Base-by-base conservation (phyloP, 1,140 invertebrate genomes). In the Trachymyrmex cornetzi region DNA sequence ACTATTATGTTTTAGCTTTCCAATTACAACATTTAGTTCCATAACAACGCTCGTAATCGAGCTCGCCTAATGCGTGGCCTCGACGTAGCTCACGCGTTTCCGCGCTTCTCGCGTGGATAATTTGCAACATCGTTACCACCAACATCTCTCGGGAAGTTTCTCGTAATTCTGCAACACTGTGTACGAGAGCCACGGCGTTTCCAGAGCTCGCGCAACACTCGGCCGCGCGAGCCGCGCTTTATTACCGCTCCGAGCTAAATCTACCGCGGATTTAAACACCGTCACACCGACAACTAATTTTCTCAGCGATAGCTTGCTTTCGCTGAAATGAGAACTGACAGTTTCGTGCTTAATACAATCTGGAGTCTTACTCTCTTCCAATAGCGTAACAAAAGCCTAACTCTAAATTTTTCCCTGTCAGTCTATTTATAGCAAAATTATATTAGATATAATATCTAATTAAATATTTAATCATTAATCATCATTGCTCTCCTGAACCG, bases 11-110 rank as follows among this genome's bases (percentile, higher is more conserved):
- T 61, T 34, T 14, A 63, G 38, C 80, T 63, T 75, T 48, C 55
- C 80, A 84, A 75, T 84, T 84, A 84, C 80, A 84, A 84, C 80
- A 44, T 84, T 84, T 75, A 84, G 69, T 75, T 84, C 80, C 80
- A 61, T 61, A 84, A 84, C 69, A 75, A 84, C 69, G 55, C 80
- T 84, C 80, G 55, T 74, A 84, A 84, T 84, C 69, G 55, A 27
- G 66, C 80, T 38, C 34, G 38, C 55, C 80, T 84, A 84, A 84
- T 84, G 38, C 38, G 1, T 24, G n/a, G 57, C 44, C 69, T 72
- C 24, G 67, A 44, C 44, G 48, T 27, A 61, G 55, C 55, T 22
- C 64, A 50, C 50, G 79, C 63, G 63, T 81, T 69, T 57, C 77
- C 53, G 55, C 55, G 34, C 80, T 66, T 74, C 80, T 82, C 80